Percentiles rank a stretch among this genome's conserved stretches.
Conservation (phyloP, 1,140 invertebrate species). For the Brachionus rotundiformis region DNA sequence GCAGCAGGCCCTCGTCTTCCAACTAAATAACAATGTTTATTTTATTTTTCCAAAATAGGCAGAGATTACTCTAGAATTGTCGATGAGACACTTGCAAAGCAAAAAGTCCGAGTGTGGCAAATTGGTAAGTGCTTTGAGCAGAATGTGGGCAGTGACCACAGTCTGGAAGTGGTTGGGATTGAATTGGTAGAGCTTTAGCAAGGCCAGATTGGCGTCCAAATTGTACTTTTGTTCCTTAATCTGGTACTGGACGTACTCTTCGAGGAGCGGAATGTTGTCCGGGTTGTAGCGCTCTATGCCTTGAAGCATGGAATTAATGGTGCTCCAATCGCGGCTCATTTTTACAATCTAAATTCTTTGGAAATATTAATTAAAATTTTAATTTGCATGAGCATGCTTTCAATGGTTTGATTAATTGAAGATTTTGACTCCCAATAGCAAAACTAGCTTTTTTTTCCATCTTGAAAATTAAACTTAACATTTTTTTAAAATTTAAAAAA, state of each 20-base stretch:
- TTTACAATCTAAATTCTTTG: constrained; percentile 51
- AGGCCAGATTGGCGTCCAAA: constrained; percentile 89
- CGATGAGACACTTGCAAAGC: constrained; percentile 88
- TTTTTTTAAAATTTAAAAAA: too few relatives aligned
- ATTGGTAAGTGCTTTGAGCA: constrained; percentile 91
- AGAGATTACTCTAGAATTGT: constrained; percentile 75
- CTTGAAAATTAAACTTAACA: too few relatives aligned
- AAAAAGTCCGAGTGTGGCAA: constrained; percentile 94
- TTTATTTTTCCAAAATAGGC: background rate
- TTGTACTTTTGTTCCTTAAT: constrained; percentile 90
- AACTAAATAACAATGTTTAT: too few relatives aligned
- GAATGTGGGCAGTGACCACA: constrained; percentile 77
- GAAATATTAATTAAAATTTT: constrained; percentile 9
- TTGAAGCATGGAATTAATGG: constrained; percentile 23
- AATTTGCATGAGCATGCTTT: background rate
- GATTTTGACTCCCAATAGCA: background rate
- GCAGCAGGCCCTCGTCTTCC: constrained; percentile 79
- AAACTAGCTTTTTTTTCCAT: constrained; percentile 24
- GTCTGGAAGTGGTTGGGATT: constrained; percentile 83
- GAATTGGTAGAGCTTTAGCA: constrained; percentile 81
- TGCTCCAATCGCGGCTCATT: constrained; percentile 16
- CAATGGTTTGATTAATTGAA: background rate
- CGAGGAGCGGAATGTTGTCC: constrained; percentile 81
- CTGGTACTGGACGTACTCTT: constrained; percentile 88
- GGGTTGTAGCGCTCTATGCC: constrained; percentile 76